Evolutionary conservation across 2,113 vertebrate species (phyloP), one percentile per base, ranked within the genome.

Genomic region (Etheostoma spectabile): DNA sequence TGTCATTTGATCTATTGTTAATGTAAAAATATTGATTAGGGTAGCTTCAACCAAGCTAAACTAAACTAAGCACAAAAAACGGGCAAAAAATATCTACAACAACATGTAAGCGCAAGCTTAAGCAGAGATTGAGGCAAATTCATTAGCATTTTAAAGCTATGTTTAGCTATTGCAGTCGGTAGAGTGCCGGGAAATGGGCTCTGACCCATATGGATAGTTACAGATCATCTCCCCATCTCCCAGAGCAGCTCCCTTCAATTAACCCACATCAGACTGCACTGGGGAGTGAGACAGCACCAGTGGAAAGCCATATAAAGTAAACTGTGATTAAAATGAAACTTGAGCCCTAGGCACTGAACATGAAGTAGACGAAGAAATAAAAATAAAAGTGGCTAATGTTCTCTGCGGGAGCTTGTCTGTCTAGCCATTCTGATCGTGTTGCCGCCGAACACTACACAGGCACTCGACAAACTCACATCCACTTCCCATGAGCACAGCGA

Each of bases 211-310:
- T 84, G 80, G 76, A 89, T 77, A 78, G 77, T 83, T 89, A 74
- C 70, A 80, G 76, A 85, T 88, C 86, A 77, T 86, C 84, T 79
- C 81, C 82, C 80, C 2, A 53, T 83, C 65, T 77, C 83, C 78
- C 87, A 67, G 69, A 72, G 86, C 74, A 80, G 84, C 79, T 85
- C 70, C 62, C 71, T 89, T 92, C 90, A 89, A 92, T 94, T 92
- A 94, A 91, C 88, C 90, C 71, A 75, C 62, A 16, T 74, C 77
- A 66, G 66, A 56, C 33, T 53, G 72, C 74, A 49, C 18, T 5
- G 64, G 63, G 59, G 59, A 71, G 56, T 55, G 30, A 62, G 62
- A 1, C 24, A 0, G 69, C 27, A 53, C 62, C 66, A 55, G 74
- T 70, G 27, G 74, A 71, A 18, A 5, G 38, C 35, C 35, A 74